A percentile compares a stretch with the other conserved stretches of the same genome.
phyloP scores from a whole-genome alignment of 2,113 vertebrate genomes.

The Baryphthengus martii region DNA sequence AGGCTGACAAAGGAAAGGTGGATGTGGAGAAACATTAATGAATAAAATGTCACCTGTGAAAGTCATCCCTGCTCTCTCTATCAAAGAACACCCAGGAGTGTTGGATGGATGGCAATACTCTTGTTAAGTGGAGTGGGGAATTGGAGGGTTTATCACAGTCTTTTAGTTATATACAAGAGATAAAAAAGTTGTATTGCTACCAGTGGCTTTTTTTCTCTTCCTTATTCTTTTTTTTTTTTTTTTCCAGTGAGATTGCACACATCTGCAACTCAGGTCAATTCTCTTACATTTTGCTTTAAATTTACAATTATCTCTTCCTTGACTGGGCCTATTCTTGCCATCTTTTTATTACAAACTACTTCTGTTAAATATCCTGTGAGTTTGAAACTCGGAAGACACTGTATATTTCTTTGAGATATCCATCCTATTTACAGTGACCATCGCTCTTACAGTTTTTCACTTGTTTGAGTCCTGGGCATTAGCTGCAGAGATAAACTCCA shows the following conservation, averaged over 20 bases:
- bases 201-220: rapidly evolving
- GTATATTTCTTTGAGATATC: background rate
- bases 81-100: background rate
- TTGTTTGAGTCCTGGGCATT: background rate
- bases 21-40: background rate
- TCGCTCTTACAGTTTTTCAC: background rate
- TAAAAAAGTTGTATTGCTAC: background rate
- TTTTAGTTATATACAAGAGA: background rate
- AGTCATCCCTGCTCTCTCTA: background rate
- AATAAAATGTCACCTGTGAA: background rate
- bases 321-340: background rate
- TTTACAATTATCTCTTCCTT: background rate
- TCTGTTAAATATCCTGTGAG: background rate
- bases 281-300: background rate
- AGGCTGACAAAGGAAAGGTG: background rate
- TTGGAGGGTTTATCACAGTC: background rate
- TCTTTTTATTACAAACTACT: background rate
- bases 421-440: background rate
- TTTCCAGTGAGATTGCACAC: background rate
- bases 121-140: background rate
- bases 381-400: background rate
- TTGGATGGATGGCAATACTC: background rate
- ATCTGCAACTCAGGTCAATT: background rate
- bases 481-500: background rate
- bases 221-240: background rate